Evolutionary conservation across 2,797 vertebrate genomes (phyloP).

Genomic region (Simalia tracyae): DNA sequence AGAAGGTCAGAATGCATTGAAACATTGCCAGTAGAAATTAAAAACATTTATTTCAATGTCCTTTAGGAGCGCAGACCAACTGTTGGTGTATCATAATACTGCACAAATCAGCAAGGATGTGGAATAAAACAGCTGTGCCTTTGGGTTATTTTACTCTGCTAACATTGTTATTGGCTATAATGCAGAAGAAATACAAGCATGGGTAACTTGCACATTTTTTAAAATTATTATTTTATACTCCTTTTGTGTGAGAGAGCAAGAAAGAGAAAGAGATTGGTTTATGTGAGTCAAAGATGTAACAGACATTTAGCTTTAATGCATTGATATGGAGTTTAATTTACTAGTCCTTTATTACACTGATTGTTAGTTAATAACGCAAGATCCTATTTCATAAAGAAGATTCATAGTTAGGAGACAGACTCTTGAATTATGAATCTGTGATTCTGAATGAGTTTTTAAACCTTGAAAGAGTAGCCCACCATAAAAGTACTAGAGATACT

Average conservation of each 20-base stretch:
- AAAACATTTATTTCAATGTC: slow-evolving; percentile 70
- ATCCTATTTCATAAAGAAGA: neutral
- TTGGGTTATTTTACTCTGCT: slow-evolving; percentile 60
- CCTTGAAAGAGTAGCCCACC: neutral
- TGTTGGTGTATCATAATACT: slow-evolving; percentile 61
- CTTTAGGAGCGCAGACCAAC: slow-evolving; percentile 71
- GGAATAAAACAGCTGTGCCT: slow-evolving; percentile 71
- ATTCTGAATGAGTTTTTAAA: neutral
- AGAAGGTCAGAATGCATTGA: slow-evolving; percentile 63
- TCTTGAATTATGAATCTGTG: neutral
- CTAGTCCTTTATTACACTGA: neutral
- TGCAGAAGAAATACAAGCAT: slow-evolving; percentile 48
- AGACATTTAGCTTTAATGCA: neutral
- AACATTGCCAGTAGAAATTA: slow-evolving; percentile 68
- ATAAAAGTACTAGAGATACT: neutral
- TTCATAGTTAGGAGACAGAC: neutral
- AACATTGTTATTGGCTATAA: slow-evolving; percentile 55
- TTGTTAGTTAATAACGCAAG: neutral
- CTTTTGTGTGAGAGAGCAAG: neutral
- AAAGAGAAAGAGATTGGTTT: neutral
- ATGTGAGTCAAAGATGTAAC: neutral
- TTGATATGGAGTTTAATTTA: neutral
- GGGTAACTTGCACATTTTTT: slow-evolving; percentile 41
- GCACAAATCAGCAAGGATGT: slow-evolving; percentile 69
- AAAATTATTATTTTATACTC: slow-evolving; percentile 5